Base-by-base conservation (phyloP, 2,888 invertebrate species). In the Anarsia innoxiella region DNA sequence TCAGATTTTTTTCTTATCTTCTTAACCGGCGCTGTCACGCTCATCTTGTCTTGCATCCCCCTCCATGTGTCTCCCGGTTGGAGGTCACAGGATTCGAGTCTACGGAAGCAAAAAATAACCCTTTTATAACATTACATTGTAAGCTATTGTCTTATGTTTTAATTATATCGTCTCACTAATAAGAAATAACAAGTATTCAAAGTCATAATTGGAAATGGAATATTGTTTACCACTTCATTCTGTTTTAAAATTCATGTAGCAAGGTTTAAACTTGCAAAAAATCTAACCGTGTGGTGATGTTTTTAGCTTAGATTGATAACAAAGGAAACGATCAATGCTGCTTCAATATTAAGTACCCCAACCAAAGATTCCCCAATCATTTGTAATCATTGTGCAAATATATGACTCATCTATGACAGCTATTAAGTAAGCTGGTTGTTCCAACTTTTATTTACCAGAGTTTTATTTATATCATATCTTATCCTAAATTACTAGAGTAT, bases 81-180 rank as follows among this genome's bases (percentile, higher is more conserved):
- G 88, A 93, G 89, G 87, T 94, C 93, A 92, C 93, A 92, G 89
- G 93, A 93, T 89, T 93, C 92, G 89, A 93, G 91, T 92, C 94
- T 94, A 88, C 54, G 77, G 73, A 72, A 79, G 74, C 73, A 79
- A 90, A 91, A 58, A 75, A 74, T 69, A 66, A 66, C 69, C 67
- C 66, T n/a, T 60, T 72, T 69, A 73, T 67, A 74, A 25, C 10
- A 33, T 8, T 19, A 19, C 3, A 19, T 19, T 19, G n/a, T n/a
- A n/a, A n/a, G n/a, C n/a, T n/a, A n/a, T n/a, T n/a, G n/a, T n/a
- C n/a, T n/a, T n/a, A n/a, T n/a, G n/a, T n/a, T n/a, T n/a, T n/a
- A n/a, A n/a, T n/a, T n/a, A n/a, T n/a, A n/a, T n/a, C n/a, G n/a
- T n/a, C n/a, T n/a, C n/a, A n/a, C n/a, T n/a, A n/a, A n/a, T n/a